phyloP scores from a whole-genome alignment of 2,797 vertebrate genomes.

The Galaxias olidus region DNA sequence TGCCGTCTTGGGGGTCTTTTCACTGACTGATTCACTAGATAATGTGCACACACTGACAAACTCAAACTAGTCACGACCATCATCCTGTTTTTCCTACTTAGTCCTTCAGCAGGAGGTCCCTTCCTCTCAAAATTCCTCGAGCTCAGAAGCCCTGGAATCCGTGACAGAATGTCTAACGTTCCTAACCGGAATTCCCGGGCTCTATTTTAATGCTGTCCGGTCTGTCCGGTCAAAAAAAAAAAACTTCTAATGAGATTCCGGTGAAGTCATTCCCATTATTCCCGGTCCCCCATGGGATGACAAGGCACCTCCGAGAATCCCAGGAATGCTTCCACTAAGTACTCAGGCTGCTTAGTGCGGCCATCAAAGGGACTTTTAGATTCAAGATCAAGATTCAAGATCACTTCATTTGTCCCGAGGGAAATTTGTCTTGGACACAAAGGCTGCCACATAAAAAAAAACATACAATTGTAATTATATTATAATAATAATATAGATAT shows the following conservation, averaged over 20 bases:
- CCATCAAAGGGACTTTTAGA: not conserved
- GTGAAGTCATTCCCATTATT: slow-evolving; percentile 46
- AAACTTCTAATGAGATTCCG: slow-evolving; percentile 44
- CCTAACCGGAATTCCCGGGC: slow-evolving; percentile 15
- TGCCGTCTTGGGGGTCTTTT: not conserved
- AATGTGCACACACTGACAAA: slow-evolving; percentile 33
- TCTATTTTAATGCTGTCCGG: not conserved
- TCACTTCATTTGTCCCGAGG: no score
- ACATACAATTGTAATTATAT: no score
- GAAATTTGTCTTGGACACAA: no score
- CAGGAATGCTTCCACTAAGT: slow-evolving; percentile 45
- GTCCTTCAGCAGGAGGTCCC: slow-evolving; percentile 7
- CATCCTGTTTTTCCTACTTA: not conserved
- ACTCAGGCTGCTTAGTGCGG: not conserved
- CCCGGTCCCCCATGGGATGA: slow-evolving; percentile 34
- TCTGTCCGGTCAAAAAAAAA: slow-evolving; percentile 1
- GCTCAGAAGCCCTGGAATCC: not conserved
- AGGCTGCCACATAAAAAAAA: no score
- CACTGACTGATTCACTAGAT: slow-evolving; percentile 22
- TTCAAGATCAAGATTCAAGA: no score
- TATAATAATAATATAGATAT: no score
- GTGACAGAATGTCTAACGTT: slow-evolving; percentile 5
- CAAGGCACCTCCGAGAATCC: slow-evolving; percentile 38
- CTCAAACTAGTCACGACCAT: slow-evolving; percentile 12
- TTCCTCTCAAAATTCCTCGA: not conserved